phyloP scores from a whole-genome alignment of 2,797 vertebrate species.

The Lagocephalus sceleratus region DNA sequence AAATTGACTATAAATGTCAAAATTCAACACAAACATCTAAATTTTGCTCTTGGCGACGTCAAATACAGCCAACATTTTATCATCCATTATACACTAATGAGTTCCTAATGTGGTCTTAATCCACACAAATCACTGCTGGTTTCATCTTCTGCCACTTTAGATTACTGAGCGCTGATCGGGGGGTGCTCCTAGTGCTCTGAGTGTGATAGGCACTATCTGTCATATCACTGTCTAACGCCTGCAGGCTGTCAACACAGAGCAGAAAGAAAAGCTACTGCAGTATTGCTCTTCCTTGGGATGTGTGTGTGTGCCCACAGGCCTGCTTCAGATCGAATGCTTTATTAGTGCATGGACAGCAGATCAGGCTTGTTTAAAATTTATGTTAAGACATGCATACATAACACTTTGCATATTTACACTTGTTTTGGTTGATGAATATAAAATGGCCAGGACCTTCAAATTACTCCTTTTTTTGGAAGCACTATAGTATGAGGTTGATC shows the following conservation, averaged over 20 bases:
- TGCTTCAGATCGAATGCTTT: background rate
- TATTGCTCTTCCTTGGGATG: slow-evolving; percentile 9
- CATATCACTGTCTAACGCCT: slow-evolving; percentile 33
- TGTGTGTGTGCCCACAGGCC: background rate
- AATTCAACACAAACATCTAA: slow-evolving; percentile 9
- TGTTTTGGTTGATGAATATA: slow-evolving; percentile 21
- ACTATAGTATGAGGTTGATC: background rate
- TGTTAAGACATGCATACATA: no score
- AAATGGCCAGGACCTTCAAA: slow-evolving; percentile 8
- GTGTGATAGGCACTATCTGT: slow-evolving; percentile 41
- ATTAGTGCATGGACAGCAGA: no score
- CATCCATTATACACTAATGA: slow-evolving; percentile 38
- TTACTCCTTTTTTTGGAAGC: background rate
- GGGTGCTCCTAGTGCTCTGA: slow-evolving; percentile 35
- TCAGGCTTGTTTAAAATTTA: no score
- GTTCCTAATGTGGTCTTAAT: slow-evolving; percentile 34
- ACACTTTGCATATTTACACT: background rate
- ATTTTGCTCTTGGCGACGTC: slow-evolving; percentile 11
- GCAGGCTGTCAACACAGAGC: slow-evolving; percentile 37
- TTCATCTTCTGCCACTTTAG: slow-evolving; percentile 42
- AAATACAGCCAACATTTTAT: slow-evolving; percentile 8
- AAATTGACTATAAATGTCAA: background rate
- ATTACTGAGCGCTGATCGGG: slow-evolving; percentile 29
- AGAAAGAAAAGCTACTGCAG: slow-evolving; percentile 19
- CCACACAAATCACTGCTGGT: slow-evolving; percentile 27